Evolutionary conservation across 2,797 vertebrate genomes (phyloP).

Genomic region (Pampus argenteus): DNA sequence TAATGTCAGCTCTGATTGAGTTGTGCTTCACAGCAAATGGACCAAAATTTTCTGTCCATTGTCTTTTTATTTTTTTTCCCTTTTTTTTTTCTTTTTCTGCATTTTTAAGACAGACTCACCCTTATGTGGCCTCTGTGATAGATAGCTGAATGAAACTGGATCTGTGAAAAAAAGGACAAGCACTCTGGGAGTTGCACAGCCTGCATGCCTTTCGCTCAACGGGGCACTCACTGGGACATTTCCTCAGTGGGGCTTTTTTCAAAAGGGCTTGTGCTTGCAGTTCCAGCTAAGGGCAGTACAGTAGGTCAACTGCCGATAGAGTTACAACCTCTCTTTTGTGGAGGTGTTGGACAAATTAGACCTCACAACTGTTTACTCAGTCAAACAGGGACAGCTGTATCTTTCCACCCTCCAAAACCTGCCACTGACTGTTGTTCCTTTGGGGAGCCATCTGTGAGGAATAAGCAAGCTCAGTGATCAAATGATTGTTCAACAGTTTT

Average conservation of each 20-base stretch:
- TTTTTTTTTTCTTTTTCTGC: slow-evolving; percentile 34
- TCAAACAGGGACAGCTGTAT: slow-evolving; percentile 81
- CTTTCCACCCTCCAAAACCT: slow-evolving; percentile 70
- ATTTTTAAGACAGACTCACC: slow-evolving; percentile 49
- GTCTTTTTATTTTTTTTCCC: slow-evolving; percentile 27
- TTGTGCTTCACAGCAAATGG: slow-evolving; percentile 36
- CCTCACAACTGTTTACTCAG: slow-evolving; percentile 80
- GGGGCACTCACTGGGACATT: slow-evolving; percentile 71
- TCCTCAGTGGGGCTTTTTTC: slow-evolving; percentile 68
- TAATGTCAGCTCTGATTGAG: slow-evolving; percentile 27
- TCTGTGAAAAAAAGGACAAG: slow-evolving; percentile 70
- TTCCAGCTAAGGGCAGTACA: slow-evolving; percentile 76
- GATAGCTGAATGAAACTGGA: slow-evolving; percentile 78
- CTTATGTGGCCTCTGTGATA: slow-evolving; percentile 69
- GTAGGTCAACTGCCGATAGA: slow-evolving; percentile 82
- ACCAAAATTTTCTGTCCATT: slow-evolving; percentile 34
- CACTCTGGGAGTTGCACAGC: slow-evolving; percentile 71
- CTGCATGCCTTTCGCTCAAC: slow-evolving; percentile 76
- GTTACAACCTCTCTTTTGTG: slow-evolving; percentile 80
- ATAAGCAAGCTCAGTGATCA: slow-evolving; percentile 61
- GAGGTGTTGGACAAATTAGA: slow-evolving; percentile 82
- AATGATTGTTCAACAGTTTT: slow-evolving; percentile 74
- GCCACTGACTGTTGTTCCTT: slow-evolving; percentile 70
- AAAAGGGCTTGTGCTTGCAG: slow-evolving; percentile 72
- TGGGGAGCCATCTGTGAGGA: slow-evolving; percentile 78